A percentile compares a stretch with the other conserved stretches of the same genome.
Conservation (phyloP, 2,797 vertebrate species). For the Leontopithecus rosalia region DNA sequence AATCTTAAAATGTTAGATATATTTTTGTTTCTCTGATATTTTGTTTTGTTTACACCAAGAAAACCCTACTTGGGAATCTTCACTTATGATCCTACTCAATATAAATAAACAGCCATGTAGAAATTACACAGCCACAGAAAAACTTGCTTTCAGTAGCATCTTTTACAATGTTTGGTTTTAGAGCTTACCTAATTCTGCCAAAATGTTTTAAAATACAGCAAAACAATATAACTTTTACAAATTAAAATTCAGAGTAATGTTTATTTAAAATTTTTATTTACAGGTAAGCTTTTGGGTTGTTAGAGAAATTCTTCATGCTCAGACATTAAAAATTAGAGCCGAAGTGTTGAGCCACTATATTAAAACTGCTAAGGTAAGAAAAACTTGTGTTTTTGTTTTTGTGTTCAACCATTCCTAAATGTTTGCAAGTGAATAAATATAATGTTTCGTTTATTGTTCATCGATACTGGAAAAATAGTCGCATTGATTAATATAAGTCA, state of each 20-base stretch:
- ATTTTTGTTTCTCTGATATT: background rate
- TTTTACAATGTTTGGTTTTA: background rate
- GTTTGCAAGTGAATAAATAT: conserved; percentile 47
- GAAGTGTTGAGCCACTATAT: conserved; percentile 99
- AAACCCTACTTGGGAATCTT: background rate
- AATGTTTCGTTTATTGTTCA: conserved; percentile 60
- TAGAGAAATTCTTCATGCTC: conserved; percentile 98
- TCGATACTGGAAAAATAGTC: background rate
- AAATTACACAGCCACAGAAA: background rate
- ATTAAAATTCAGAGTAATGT: background rate
- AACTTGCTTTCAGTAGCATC: background rate
- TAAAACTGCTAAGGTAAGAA: conserved; percentile 97
- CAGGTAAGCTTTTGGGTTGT: conserved; percentile 99
- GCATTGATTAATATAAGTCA: background rate
- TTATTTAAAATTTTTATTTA: conserved; percentile 54
- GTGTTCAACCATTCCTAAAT: conserved; percentile 44
- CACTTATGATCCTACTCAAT: background rate
- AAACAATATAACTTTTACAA: background rate
- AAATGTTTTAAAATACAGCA: background rate
- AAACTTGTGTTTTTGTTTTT: conserved; percentile 1
- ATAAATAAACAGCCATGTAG: background rate
- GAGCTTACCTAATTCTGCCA: background rate
- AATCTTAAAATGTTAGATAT: conserved; percentile 3
- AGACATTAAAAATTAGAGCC: conserved; percentile 98
- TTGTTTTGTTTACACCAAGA: conserved; percentile 43